Evolutionary conservation across 2,888 invertebrate species (phyloP).

Genomic region (Sphaeridia pumilis): DNA sequence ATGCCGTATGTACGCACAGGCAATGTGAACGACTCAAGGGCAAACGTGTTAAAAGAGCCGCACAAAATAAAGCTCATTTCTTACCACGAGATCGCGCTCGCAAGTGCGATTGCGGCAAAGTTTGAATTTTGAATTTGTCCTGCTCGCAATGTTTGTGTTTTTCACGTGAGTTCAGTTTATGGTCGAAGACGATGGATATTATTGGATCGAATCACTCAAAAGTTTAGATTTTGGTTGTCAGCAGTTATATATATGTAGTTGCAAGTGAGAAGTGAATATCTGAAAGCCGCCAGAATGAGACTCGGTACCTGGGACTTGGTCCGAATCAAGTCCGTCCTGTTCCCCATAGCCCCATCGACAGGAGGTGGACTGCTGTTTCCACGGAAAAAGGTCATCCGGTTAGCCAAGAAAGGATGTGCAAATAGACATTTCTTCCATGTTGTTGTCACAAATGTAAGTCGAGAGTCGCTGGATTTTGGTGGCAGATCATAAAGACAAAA

Average conservation of each 20-base stretch:
- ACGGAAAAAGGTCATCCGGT: constrained; percentile 50
- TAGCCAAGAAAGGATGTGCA: constrained; percentile 73
- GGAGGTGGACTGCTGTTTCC: constrained; percentile 53
- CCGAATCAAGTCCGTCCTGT: neutral
- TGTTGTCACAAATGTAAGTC: constrained; percentile 72
- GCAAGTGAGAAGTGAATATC: no score
- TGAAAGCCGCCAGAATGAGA: no score
- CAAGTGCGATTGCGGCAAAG: no score
- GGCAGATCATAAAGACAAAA: constrained; percentile 15
- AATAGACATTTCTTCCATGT: constrained; percentile 93
- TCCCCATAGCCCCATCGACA: constrained; percentile 48
- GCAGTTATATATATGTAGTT: no score
- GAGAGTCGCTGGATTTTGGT: constrained; percentile 36
- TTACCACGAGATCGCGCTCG: no score
- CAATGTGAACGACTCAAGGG: constrained; percentile 15
- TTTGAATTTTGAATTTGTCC: no score
- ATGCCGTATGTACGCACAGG: neutral
- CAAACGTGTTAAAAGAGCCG: constrained; percentile 17
- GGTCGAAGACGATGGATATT: no score
- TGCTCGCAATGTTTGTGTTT: no score
- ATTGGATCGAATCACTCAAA: no score
- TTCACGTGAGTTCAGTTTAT: no score
- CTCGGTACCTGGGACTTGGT: neutral
- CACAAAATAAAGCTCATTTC: no score
- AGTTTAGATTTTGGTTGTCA: no score